Evolutionary conservation across 2,113 vertebrate species (phyloP).

Genomic region (Hippolais icterina): DNA sequence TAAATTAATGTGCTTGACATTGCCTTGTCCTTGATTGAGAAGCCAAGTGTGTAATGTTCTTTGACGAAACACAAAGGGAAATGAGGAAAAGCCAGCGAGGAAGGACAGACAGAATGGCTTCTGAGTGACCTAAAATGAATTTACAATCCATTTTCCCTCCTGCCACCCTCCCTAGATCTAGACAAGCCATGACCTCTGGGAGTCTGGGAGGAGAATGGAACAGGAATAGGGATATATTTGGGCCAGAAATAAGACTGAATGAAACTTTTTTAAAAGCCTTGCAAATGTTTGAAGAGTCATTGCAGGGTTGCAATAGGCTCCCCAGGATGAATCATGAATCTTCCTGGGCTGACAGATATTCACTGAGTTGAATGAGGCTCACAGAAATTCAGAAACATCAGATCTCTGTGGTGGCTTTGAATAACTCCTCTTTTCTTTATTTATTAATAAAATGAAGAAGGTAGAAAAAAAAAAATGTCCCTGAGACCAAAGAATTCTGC

Average conservation of each 20-base stretch:
- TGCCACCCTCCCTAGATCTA: neutral
- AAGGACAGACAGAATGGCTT: neutral
- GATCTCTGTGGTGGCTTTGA: constrained; percentile 32
- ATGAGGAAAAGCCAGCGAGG: neutral
- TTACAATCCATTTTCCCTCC: neutral
- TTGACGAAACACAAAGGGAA: constrained; percentile 13
- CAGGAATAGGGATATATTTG: neutral
- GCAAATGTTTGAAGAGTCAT: neutral
- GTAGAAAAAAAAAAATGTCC: constrained; percentile 24
- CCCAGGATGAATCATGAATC: constrained; percentile 4
- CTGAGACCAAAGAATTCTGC: constrained; percentile 20
- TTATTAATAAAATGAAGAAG: constrained; percentile 44
- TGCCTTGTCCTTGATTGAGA: neutral
- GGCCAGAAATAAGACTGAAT: neutral
- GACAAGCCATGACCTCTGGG: neutral
- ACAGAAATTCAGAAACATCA: neutral
- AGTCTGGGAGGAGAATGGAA: neutral
- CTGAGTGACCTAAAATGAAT: neutral
- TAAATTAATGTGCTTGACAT: constrained; percentile 16
- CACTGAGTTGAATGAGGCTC: constrained; percentile 1
- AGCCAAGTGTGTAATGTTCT: neutral
- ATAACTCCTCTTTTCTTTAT: constrained; percentile 21
- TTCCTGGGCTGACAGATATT: constrained; percentile 2
- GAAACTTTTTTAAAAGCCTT: neutral
- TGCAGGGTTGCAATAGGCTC: neutral